Base-by-base conservation (phyloP, 1,140 invertebrate genomes). In the Drosophila orena region DNA sequence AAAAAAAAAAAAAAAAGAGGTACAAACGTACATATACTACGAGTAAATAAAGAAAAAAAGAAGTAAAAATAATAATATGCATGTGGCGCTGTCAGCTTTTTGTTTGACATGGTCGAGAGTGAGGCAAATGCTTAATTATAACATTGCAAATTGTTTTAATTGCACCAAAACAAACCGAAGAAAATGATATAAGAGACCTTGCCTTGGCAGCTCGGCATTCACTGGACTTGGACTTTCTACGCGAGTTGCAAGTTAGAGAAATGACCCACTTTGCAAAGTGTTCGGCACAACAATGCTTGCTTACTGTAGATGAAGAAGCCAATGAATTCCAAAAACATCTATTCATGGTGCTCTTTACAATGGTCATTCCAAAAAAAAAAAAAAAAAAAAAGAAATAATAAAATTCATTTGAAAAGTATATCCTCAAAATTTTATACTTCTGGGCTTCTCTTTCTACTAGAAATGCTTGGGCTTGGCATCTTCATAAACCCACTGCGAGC, bases 101-200 rank as follows among this genome's bases (percentile, higher is more conserved):
- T 68, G 73, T 57, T 65, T 79, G 80, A 83, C 80, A 79, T 42
- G 70, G 71, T 57, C 74, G 74, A 77, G 75, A 71, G 74, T 75
- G 65, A 50, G 64, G 59, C 80, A 66, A 83, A 84, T 75, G 70
- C 62, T 85, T 85, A 85, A 86, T 85, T 86, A 81, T 86, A 77
- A 86, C 73, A 61, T 79, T 84, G 68, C 81, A 77, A 84, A 85
- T 74, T 65, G 59, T 69, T 80, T 62, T 81, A 74, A 86, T 85
- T 85, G 81, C 73, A 55, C 38, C 56, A 50, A 37, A 35, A 42
- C 35, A 49, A 40, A 34, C 4, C 37, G 40, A 46, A 64, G 64
- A 6, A 60, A 71, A 71, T 68, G 22, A 68, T 68, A 65, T 66
- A 49, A 71, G 42, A 70, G 52, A 70, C 61, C 61, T 64, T 56